Evolutionary conservation across 2,797 vertebrate genomes (phyloP), one percentile per base, ranked within the genome.

Genomic region (Schizopygopsis pylzovi): DNA sequence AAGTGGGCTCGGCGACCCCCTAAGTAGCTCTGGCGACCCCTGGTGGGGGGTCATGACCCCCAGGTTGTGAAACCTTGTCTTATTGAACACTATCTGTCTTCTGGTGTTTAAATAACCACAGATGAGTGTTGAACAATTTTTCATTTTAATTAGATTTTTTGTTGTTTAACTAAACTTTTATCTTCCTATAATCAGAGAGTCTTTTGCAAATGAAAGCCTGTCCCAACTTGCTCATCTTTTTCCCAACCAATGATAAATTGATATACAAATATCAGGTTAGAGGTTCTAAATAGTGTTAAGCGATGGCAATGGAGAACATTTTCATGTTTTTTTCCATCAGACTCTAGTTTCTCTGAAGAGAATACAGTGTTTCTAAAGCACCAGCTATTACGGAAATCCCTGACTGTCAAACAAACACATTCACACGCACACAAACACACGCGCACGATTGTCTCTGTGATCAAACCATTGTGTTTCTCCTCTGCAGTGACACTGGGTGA

Each of bases 61-160:
- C 25, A 63, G 41, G n/a, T 33, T 79, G 15, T 45, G 41, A 79
- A 28, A 63, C 45, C 52, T 79, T 86, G 85, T 82, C 33, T 84
- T 73, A 73, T 56, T 71, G 41, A 79, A 80, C 79, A 87, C 77
- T 88, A 82, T 83, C 73, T 77, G 59, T 79, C 78, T 83, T 76
- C 16, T 79, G 49, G 70, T 63, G 70, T 28, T 68, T 77, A 65
- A 54, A 45, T 90, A 85, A 91, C 43, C 43, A 89, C 83, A 86
- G 65, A 81, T 80, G 45, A 25, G 67, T 71, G 45, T 65, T 71
- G 22, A 75, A 89, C 65, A 88, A 78, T 79, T 72, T 84, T 81
- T 37, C 8, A 56, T 54, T 20, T 54, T 20, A 54, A 54, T 45
- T 10, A 0, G 8, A 43, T 43, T 54, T 54, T 20, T 20, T 20